phyloP scores from a whole-genome alignment of 2,113 vertebrate genomes.

The Manacus vitellinus region DNA sequence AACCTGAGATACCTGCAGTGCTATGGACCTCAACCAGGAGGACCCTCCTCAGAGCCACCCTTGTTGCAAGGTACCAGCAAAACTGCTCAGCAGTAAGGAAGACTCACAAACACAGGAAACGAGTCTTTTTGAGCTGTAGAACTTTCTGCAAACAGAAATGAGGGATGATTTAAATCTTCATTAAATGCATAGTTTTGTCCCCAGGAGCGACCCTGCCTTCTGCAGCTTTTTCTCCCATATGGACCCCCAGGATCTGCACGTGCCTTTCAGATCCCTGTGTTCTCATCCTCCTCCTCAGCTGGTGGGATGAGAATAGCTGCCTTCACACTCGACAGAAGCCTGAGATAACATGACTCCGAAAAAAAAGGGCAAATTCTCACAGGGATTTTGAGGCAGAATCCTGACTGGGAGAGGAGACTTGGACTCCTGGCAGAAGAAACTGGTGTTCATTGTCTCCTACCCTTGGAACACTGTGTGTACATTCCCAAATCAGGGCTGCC shows the following conservation, averaged over 20 bases:
- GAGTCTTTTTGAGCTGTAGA: neutral
- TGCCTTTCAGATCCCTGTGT: neutral
- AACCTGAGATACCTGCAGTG: neutral
- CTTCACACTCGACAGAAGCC: neutral
- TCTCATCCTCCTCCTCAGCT: neutral
- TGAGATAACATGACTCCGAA: neutral
- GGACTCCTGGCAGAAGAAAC: neutral
- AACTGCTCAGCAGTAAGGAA: neutral
- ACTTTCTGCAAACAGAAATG: neutral
- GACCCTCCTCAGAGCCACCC: neutral
- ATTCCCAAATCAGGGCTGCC: neutral
- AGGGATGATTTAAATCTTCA: neutral
- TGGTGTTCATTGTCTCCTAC: neutral
- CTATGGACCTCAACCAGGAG: neutral
- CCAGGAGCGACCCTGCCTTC: neutral
- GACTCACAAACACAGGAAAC: neutral
- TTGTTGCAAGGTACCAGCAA: rapidly evolving
- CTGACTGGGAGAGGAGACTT: neutral
- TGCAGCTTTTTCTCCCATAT: neutral
- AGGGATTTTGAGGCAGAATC: neutral
- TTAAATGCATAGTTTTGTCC: neutral
- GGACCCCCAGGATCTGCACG: neutral
- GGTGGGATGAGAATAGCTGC: neutral
- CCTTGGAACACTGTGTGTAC: neutral
- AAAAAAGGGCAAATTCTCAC: neutral